Percentiles rank a stretch among this genome's conserved stretches.
These are phyloP conservation scores for Lamellibrachia luymesi DNA, from an alignment of 1,140 invertebrate genomes.

Conservation along the genomic window DNA sequence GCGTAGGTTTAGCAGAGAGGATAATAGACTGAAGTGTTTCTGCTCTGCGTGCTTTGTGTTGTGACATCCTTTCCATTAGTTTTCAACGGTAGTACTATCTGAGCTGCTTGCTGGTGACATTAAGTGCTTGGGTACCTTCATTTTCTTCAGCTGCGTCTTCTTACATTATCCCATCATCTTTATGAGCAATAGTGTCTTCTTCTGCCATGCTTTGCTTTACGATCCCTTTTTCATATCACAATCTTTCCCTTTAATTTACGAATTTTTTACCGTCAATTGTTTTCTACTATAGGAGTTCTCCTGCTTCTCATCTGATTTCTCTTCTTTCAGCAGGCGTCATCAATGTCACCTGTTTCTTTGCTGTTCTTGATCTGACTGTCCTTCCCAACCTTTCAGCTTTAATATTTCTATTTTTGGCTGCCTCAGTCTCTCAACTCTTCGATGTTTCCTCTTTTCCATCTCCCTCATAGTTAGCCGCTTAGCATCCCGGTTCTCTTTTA, in stretches of 20 bases:
- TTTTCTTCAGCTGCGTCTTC: too few relatives aligned
- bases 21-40: too few relatives aligned
- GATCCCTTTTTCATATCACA: too few relatives aligned
- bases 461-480: too few relatives aligned
- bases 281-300: neutral
- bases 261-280: neutral
- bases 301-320: neutral
- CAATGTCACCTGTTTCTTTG: neutral
- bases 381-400: neutral
- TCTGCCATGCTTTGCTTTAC: too few relatives aligned
- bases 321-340: neutral
- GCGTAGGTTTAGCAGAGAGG: neutral
- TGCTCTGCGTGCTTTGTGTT: too few relatives aligned
- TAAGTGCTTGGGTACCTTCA: too few relatives aligned
- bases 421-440: neutral
- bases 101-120: too few relatives aligned
- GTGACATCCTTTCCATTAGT: neutral
- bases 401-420: neutral
- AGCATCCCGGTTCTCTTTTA: too few relatives aligned
- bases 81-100: neutral
- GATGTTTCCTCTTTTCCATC: neutral
- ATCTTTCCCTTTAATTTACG: too few relatives aligned
- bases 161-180: neutral
- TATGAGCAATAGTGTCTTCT: neutral
- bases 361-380: neutral